Evolutionary conservation across 1,140 invertebrate genomes (phyloP).

Genomic region (Ips typographus): DNA sequence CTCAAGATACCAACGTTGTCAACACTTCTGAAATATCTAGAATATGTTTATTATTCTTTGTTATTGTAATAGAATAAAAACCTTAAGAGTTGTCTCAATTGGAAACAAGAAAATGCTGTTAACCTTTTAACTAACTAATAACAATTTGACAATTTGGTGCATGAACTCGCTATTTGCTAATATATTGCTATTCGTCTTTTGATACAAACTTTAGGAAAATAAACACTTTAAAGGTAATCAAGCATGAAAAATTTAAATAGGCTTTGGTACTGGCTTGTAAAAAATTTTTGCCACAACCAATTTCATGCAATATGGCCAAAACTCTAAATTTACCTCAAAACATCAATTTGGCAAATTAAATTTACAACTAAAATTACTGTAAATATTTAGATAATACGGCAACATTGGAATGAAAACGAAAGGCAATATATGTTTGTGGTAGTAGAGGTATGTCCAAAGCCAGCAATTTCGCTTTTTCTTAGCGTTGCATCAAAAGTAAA

Average conservation of each 20-base stretch:
- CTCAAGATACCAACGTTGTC: background rate
- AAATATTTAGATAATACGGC: background rate
- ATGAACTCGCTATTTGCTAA: too few species aligned
- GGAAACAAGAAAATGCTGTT: background rate
- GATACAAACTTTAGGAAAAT: too few species aligned
- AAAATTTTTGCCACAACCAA: background rate
- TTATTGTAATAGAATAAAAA: background rate
- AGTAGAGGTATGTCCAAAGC: constrained; percentile 4
- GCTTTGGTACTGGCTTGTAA: background rate
- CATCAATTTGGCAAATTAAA: background rate
- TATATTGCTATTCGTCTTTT: too few species aligned
- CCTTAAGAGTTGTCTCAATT: background rate
- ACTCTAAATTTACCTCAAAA: background rate
- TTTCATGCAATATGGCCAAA: background rate
- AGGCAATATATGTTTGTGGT: background rate
- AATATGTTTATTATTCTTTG: background rate
- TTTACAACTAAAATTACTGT: background rate
- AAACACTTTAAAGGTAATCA: too few species aligned
- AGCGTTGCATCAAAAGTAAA: constrained; percentile 11
- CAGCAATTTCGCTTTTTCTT: constrained; percentile 18
- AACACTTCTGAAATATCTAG: background rate
- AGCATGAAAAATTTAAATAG: too few species aligned
- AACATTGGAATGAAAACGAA: constrained; percentile 14
- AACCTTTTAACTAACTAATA: too few species aligned
- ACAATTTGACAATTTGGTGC: too few species aligned